Evolutionary conservation across 2,797 vertebrate genomes (phyloP), one percentile per base, ranked within the genome.

Genomic region (Cephalopachus bancanus): DNA sequence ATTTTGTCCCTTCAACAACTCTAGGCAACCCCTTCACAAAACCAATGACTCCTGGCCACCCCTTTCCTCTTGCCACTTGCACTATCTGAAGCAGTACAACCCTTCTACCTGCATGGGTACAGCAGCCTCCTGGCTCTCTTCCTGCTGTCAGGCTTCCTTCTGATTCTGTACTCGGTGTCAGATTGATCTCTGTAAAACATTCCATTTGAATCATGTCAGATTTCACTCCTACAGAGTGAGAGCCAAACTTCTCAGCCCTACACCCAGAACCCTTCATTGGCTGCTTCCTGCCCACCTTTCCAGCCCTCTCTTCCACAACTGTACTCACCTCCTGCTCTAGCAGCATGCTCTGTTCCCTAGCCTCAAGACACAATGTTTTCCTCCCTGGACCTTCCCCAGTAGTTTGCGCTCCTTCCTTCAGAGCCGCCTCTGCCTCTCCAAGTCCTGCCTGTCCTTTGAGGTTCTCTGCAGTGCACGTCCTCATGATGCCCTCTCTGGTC

Each of bases 171-270:
- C 49, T 76, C 44, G 30, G 72, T 75, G 64, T 87, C 90, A 79
- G 33, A 94, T 60, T 90, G 90, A 95, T 80, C 75, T 93, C 89
- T 83, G 74, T 79, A 84, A 84, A 93, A 87, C 64, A 79, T 69
- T 69, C 28, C 64, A 62, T 91, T 79, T 80, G 60, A 91, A 93
- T 86, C 95, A 90, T 89, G 89, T 95, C 88, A 92, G 76, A 71
- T 90, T 95, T 95, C 67, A 86, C 91, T 97, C 62, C 83, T 87
- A 49, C 15, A 78, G 89, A 93, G 94, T 87, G 71, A 94, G 93
- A 97, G 83, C 75, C 89, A 71, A 59, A 20, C 57, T 74, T 83
- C 89, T 83, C 37, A 78, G 79, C 59, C 80, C 71, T 49, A 44
- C 67, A 11, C 72, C 51, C 44, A 90, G 67, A 83, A 79, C 49